A percentile compares a stretch with the other conserved stretches of the same genome.
Conservation (phyloP, 37 sponge, comb jelly and placozoan species). For the Eunapius fragilis region DNA sequence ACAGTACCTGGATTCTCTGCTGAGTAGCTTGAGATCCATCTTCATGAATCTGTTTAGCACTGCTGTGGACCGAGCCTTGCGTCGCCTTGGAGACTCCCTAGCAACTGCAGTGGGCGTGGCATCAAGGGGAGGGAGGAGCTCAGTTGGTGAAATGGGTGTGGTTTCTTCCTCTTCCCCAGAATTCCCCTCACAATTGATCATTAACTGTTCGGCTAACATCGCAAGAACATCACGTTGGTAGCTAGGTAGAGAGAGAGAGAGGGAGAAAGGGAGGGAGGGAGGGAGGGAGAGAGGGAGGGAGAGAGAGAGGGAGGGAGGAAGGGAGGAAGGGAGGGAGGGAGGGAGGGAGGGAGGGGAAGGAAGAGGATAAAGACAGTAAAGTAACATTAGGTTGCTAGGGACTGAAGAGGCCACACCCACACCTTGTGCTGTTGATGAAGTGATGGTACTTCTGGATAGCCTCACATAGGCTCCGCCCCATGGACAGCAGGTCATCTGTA, state of each 20-base stretch:
- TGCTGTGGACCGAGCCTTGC: neutral
- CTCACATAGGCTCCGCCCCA: constrained; percentile 40
- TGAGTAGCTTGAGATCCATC: neutral
- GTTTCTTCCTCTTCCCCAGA: neutral
- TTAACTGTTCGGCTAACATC: constrained; percentile 33
- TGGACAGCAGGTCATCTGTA: constrained; percentile 5
- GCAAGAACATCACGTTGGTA: constrained; percentile 38
- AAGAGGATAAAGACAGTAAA: no score
- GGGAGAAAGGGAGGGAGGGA: neutral
- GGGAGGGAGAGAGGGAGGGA: neutral
- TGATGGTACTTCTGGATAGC: constrained; percentile 11
- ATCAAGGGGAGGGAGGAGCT: constrained; percentile 9
- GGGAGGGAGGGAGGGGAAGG: no score
- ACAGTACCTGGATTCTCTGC: constrained; percentile 47
- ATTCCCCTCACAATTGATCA: neutral
- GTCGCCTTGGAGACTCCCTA: neutral
- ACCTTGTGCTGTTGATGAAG: constrained; percentile 40
- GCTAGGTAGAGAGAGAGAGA: neutral
- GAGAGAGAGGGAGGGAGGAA: neutral
- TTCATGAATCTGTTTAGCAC: constrained; percentile 28
- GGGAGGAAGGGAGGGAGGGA: no score
- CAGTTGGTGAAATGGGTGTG: neutral
- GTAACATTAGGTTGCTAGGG: no score
- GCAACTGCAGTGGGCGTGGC: neutral
- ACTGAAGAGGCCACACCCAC: neutral